Evolutionary conservation across 1,140 invertebrate species (phyloP).

Genomic region (Mya arenaria): DNA sequence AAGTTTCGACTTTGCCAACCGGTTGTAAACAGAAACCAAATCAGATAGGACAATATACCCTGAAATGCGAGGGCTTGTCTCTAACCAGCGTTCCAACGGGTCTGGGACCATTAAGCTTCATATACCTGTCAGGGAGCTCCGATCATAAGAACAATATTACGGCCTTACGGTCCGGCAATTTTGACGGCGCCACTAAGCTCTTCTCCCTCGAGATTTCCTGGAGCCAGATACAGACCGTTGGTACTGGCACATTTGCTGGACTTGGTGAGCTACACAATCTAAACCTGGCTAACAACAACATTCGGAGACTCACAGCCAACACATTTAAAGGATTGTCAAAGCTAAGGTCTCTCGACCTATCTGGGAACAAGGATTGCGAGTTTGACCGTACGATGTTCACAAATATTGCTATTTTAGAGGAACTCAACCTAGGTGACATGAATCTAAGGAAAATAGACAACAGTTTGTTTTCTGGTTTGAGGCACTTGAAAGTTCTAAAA

Average conservation of each 20-base stretch:
- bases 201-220: slow-evolving; percentile 17
- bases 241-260: slow-evolving; percentile 10
- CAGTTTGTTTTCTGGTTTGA: background rate
- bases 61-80: too few relatives aligned
- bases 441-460: slow-evolving; percentile 17
- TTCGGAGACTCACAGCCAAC: background rate
- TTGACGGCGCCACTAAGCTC: background rate
- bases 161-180: background rate
- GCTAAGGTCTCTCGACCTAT: slow-evolving; percentile 39
- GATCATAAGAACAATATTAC: slow-evolving; percentile 39
- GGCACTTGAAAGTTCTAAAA: slow-evolving; percentile 27
- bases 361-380: slow-evolving; percentile 43
- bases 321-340: slow-evolving; percentile 35
- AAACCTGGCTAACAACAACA: slow-evolving; percentile 27
- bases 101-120: too few relatives aligned
- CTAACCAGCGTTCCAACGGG: too few relatives aligned
- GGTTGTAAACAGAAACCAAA: too few relatives aligned
- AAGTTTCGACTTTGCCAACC: too few relatives aligned
- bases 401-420: slow-evolving; percentile 9
- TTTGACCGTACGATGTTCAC: slow-evolving; percentile 38
- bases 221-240: slow-evolving; percentile 23
- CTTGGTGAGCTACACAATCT: slow-evolving; percentile 6
- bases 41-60: too few relatives aligned
- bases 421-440: slow-evolving; percentile 47
- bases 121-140: slow-evolving; percentile 1